Conservation (phyloP, 2,113 vertebrate genomes). For the Phyllostomus hastatus region DNA sequence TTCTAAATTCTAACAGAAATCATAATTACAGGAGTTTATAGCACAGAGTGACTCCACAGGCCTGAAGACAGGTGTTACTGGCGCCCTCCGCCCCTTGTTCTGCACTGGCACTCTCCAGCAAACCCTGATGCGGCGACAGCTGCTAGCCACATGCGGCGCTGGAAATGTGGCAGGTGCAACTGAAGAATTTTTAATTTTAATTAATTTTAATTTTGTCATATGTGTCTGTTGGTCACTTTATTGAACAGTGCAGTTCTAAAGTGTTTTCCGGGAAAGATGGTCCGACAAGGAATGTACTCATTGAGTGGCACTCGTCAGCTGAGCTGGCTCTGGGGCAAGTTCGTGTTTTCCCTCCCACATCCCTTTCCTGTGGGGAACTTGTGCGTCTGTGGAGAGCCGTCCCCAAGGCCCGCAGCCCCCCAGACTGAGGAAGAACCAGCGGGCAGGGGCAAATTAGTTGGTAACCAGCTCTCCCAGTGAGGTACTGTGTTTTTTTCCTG, state of each 20-base stretch:
- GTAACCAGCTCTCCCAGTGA: neutral
- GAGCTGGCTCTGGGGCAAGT: neutral
- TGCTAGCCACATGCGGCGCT: neutral
- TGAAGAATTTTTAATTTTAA: neutral
- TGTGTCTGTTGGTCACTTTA: neutral
- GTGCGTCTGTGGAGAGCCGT: neutral
- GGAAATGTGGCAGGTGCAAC: neutral
- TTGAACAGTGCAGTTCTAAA: neutral
- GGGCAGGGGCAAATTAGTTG: neutral
- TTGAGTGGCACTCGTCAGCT: neutral
- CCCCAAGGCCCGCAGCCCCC: neutral
- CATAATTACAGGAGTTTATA: neutral
- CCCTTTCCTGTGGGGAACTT: neutral
- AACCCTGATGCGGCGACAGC: neutral
- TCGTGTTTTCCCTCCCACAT: neutral
- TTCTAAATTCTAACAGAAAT: constrained; percentile 1
- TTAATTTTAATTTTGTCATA: neutral
- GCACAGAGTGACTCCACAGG: neutral
- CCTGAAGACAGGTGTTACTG: neutral
- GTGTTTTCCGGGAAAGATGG: neutral
- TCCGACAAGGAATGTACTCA: neutral
- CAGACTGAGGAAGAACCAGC: too few species aligned
- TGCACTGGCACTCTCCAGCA: neutral
- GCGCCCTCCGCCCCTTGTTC: neutral
- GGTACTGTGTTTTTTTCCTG: neutral